Evolutionary conservation across 1,140 invertebrate genomes (phyloP).

Genomic region (Caenorhabditis inopinata): DNA sequence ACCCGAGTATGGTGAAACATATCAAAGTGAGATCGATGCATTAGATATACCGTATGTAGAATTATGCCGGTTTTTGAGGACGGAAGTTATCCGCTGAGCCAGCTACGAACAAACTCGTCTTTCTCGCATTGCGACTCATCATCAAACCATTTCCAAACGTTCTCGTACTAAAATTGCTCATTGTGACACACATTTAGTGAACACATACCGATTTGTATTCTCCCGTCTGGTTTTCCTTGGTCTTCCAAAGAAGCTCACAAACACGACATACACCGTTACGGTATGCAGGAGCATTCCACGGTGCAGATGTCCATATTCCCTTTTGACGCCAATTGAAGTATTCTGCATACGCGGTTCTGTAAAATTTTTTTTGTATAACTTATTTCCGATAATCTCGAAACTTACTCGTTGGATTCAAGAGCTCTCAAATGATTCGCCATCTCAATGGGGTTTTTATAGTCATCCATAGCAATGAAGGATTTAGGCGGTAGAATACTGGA

Average conservation of each 20-base stretch:
- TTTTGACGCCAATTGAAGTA: conserved; percentile 41
- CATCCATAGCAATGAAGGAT: conserved; percentile 51
- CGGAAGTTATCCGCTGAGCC: background rate
- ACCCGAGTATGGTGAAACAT: background rate
- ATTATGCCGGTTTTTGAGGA: background rate
- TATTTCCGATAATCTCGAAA: background rate
- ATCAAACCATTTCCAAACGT: conserved; percentile 43
- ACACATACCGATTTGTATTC: conserved; percentile 25
- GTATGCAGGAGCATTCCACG: conserved; percentile 37
- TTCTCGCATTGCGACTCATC: conserved; percentile 40
- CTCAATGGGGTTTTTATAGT: conserved; percentile 36
- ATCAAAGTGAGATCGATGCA: background rate
- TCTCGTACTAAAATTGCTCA: conserved; percentile 37
- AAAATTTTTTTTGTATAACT: no score
- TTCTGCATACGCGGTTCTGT: conserved; percentile 40
- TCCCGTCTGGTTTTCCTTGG: background rate
- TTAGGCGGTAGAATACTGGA: conserved; percentile 40
- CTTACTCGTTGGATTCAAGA: conserved; percentile 11
- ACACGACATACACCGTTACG: conserved; percentile 37
- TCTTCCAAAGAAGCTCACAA: conserved; percentile 39
- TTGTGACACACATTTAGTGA: background rate
- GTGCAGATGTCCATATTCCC: conserved; percentile 35
- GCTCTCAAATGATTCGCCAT: conserved; percentile 44
- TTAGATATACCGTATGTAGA: background rate
- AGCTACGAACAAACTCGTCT: conserved; percentile 35